Evolutionary conservation across 2,113 vertebrate genomes (phyloP).

Genomic region (Oxygymnocypris stewartii): DNA sequence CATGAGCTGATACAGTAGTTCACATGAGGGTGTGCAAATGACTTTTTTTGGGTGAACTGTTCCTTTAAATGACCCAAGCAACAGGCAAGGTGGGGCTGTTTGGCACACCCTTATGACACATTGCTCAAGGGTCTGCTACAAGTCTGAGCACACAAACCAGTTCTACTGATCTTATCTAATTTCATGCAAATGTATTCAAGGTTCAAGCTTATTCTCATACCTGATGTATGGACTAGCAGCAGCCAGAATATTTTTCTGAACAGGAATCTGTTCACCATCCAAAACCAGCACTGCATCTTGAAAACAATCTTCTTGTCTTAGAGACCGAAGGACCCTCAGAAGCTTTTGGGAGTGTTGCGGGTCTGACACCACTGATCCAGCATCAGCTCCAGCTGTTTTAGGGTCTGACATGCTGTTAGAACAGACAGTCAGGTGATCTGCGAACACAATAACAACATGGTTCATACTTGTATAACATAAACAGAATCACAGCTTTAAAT

Average conservation of each 20-base stretch:
- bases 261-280: conserved; percentile 90
- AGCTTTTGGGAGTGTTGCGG: conserved; percentile 91
- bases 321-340: conserved; percentile 84
- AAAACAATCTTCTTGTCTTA: conserved; percentile 89
- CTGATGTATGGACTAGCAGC: conserved; percentile 94
- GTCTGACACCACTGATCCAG: conserved; percentile 80
- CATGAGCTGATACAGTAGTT: neutral
- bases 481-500: conserved; percentile 2
- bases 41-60: neutral
- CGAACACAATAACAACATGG: neutral
- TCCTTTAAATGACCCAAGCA: neutral
- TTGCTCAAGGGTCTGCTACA: conserved; percentile 33
- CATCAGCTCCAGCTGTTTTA: conserved; percentile 46
- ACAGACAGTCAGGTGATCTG: neutral
- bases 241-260: conserved; percentile 95
- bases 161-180: neutral
- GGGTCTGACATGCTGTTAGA: conserved; percentile 37
- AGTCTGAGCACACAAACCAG: conserved; percentile 32
- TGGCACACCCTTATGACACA: conserved; percentile 43
- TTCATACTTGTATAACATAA: neutral
- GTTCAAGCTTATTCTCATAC: conserved; percentile 62
- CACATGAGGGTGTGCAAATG: neutral
- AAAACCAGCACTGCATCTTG: conserved; percentile 93
- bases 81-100: conserved; percentile 19
- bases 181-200: neutral